Evolutionary conservation across 2,113 vertebrate genomes (phyloP).

Genomic region (Campylomormyrus numenius): DNA sequence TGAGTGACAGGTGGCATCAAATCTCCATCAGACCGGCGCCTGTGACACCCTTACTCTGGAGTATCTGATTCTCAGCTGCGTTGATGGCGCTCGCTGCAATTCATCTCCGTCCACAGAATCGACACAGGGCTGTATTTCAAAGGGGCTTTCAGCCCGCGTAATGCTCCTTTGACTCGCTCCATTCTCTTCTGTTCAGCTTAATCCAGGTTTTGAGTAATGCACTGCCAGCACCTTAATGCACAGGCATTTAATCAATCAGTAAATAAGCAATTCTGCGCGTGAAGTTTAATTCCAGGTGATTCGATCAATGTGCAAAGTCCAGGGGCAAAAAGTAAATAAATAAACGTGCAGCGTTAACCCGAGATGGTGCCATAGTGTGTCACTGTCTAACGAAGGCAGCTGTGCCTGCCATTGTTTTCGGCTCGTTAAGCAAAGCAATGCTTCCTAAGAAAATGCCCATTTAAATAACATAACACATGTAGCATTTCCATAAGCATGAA

Average conservation of each 20-base stretch:
- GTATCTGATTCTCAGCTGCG: slow-evolving; percentile 4
- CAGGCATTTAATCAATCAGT: slow-evolving; percentile 20
- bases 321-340: background rate
- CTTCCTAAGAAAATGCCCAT: background rate
- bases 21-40: slow-evolving; percentile 22
- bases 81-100: background rate
- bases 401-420: background rate
- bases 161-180: background rate
- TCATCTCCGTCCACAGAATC: background rate
- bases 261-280: slow-evolving; percentile 11
- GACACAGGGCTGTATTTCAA: slow-evolving; percentile 7
- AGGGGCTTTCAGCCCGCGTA: background rate
- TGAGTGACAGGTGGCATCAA: slow-evolving; percentile 55
- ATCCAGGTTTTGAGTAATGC: slow-evolving; percentile 20
- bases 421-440: background rate
- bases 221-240: slow-evolving; percentile 16
- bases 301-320: slow-evolving; percentile 9
- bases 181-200: background rate
- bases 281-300: slow-evolving; percentile 13
- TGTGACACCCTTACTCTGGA: background rate
- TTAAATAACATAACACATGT: background rate
- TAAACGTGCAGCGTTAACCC: background rate
- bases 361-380: background rate
- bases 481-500: slow-evolving; percentile 2
- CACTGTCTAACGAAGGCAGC: background rate